Evolutionary conservation across 2,888 invertebrate genomes (phyloP), one percentile per base, ranked within the genome.

Genomic region (Tenthredo livida): DNA sequence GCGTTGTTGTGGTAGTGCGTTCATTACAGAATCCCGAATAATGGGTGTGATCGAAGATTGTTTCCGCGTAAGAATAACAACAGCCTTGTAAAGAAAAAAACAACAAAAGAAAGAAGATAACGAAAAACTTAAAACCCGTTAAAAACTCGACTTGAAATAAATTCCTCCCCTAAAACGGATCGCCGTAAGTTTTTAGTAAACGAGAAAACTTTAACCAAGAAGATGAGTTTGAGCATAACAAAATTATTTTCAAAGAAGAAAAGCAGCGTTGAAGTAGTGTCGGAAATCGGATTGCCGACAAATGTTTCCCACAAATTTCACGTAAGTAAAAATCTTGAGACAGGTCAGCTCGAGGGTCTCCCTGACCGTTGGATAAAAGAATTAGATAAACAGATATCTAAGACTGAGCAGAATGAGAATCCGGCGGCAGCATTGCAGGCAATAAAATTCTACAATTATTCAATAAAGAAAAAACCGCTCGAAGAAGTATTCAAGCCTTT

Each of bases 401-500:
- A 96, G 89, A 97, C 96, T 65, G 98, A 98, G 92, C 98, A 98
- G 93, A 96, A 96, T 92, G 96, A 98, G 90, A 97, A 99, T 94
- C 98, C 98, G 2, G 96, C 96, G 90, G 98, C 98, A 58, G 98
- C 98, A 1, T 96, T 98, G 85, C 97, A 98, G 91, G 99, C 98
- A 40, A 96, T 99, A 84, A 97, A 97, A 91, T 98, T 97, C 92
- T 98, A 98, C 92, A 97, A 98, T 92, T 97, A 97, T 93, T 97
- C 97, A 12, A 97, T 97, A 88, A 97, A 97, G 91, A 97, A 97
- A 90, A 97, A 97, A 89, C 96, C 96, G 77, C 95, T 95, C 84
- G 96, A 96, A 73, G 92, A 93, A 84, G 91, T 92, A 17, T 97
- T 97, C 90, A 98, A 98, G 91, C 97, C 96, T 0, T 96, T 97